phyloP scores from a whole-genome alignment of 2,113 vertebrate species.

The Brevimyrus niger region DNA sequence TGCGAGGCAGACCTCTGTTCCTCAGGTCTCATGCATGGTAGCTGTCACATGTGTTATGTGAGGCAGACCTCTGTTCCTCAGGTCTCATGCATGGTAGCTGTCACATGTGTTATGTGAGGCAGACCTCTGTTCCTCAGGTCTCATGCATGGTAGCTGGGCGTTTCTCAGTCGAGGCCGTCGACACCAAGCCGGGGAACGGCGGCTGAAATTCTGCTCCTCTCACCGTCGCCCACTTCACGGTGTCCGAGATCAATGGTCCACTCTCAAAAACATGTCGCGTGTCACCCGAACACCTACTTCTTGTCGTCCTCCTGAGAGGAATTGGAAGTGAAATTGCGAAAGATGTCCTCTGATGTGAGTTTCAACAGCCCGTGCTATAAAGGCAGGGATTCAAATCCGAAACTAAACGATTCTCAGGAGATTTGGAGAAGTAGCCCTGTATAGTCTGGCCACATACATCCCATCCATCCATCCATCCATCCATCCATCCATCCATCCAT shows the following conservation, averaged over 20 bases:
- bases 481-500: background rate
- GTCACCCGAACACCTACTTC: background rate
- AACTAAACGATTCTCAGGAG: background rate
- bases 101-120: background rate
- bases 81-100: too few species aligned
- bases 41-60: background rate
- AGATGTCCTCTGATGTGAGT: background rate
- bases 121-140: background rate
- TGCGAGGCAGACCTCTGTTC: background rate
- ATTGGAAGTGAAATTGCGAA: background rate
- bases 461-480: background rate
- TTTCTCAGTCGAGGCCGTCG: background rate
- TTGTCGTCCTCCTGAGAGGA: background rate
- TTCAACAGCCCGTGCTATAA: background rate
- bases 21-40: background rate
- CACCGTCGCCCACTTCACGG: background rate
- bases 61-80: background rate
- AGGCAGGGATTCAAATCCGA: background rate
- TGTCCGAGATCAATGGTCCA: background rate
- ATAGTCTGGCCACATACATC: background rate
- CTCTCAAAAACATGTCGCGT: background rate
- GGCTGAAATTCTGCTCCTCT: background rate
- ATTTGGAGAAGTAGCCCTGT: background rate
- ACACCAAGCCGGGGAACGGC: background rate
- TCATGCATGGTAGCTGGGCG: too few species aligned